phyloP scores from a whole-genome alignment of 2,797 vertebrate species.

The Pseudochirops cupreus region DNA sequence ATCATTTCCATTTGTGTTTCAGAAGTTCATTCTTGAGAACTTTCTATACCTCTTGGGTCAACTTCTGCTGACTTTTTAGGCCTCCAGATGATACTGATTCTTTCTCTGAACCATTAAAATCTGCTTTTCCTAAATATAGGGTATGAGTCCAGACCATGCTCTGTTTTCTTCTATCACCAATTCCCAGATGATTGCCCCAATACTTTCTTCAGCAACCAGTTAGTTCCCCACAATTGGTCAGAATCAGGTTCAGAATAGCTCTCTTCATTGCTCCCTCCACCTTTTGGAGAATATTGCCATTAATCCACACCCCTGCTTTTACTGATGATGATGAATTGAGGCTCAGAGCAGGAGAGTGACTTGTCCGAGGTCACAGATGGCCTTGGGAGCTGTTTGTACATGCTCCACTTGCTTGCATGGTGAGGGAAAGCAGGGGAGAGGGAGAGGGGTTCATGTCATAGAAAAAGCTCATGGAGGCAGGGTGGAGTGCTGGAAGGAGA shows the following conservation, averaged over 20 bases:
- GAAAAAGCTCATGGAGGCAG: not conserved
- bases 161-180: not conserved
- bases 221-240: not conserved
- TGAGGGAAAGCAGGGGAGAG: not conserved
- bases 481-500: not conserved
- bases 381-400: not conserved
- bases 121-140: not conserved
- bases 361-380: not conserved
- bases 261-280: not conserved
- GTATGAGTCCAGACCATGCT: not conserved
- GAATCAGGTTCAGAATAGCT: not conserved
- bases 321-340: not conserved
- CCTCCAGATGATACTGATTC: not conserved
- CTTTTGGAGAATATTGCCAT: not conserved
- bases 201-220: not conserved
- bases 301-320: not conserved
- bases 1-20: not conserved
- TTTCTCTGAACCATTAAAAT: not conserved
- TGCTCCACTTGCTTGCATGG: not conserved
- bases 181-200: not conserved
- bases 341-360: not conserved
- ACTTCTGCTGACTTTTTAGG: not conserved
- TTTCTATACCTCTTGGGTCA: not conserved
- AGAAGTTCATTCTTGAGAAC: not conserved
- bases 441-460: not conserved